Evolutionary conservation across 2,113 vertebrate species (phyloP).

Genomic region (Lipotes vexillifer): DNA sequence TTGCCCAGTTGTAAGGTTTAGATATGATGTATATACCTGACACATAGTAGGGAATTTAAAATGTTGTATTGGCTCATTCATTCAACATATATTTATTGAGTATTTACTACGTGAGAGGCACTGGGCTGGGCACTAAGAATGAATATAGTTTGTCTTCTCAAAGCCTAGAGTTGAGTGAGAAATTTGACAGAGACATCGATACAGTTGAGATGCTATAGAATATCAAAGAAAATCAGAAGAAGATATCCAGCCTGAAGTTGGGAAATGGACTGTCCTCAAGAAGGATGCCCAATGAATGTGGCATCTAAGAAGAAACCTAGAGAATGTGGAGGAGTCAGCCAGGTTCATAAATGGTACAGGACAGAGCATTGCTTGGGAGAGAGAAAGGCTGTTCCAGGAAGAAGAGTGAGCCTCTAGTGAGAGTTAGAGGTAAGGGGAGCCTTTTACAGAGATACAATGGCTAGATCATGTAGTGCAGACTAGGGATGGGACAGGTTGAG

Average conservation of each 20-base stretch:
- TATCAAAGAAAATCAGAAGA: not conserved
- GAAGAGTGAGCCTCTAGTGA: not conserved
- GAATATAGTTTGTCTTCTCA: not conserved
- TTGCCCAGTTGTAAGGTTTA: not conserved
- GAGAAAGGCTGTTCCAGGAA: not conserved
- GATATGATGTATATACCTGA: not conserved
- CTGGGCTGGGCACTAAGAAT: not conserved
- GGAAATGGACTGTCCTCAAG: not conserved
- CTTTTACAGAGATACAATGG: not conserved
- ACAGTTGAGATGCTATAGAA: not conserved
- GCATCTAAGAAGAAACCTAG: not conserved
- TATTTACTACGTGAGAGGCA: not conserved
- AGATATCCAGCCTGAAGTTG: not conserved
- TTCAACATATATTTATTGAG: not conserved
- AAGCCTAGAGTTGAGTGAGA: not conserved
- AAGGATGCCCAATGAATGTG: not conserved
- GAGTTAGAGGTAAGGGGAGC: not conserved
- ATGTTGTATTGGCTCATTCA: not conserved
- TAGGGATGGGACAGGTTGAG: not conserved
- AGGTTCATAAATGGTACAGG: not conserved
- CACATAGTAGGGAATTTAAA: not conserved
- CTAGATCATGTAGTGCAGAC: not conserved
- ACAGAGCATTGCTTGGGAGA: not conserved
- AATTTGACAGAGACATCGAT: not conserved
- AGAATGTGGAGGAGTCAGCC: not conserved